Evolutionary conservation across 2,888 invertebrate genomes (phyloP).

Genomic region (Sinodicranocentrus sp.): DNA sequence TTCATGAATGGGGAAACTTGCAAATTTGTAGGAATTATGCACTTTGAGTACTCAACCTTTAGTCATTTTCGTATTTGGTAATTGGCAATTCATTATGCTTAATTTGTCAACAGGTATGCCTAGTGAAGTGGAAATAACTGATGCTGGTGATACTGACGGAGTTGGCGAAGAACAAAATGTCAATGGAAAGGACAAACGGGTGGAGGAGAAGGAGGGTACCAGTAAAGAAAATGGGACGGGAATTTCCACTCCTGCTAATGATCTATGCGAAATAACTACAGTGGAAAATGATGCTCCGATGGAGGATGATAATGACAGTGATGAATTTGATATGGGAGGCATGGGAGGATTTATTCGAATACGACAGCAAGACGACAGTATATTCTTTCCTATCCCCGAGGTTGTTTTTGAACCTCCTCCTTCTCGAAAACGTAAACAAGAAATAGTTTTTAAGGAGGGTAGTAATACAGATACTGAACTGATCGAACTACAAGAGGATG

Average conservation of each 20-base stretch:
- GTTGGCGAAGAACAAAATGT: background rate
- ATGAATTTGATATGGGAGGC: background rate
- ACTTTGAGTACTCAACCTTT: no score
- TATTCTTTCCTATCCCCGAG: constrained; percentile 43
- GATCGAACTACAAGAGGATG: constrained; percentile 2
- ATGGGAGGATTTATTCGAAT: constrained; percentile 35
- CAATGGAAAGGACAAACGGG: background rate
- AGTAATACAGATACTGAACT: background rate
- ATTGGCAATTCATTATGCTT: no score
- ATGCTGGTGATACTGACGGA: background rate
- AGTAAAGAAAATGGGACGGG: no score
- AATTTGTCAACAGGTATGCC: no score
- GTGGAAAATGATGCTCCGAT: no score
- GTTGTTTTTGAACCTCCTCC: background rate
- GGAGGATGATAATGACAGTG: background rate
- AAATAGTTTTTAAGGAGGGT: background rate
- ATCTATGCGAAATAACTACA: no score
- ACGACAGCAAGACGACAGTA: constrained; percentile 26
- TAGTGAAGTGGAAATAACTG: background rate
- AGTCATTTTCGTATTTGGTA: no score
- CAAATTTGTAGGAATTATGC: no score
- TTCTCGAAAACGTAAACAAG: constrained; percentile 46
- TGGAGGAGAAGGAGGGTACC: background rate
- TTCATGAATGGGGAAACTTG: no score
- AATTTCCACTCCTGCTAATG: no score